Evolutionary conservation across 2,888 invertebrate genomes (phyloP).

Genomic region (Drosophila silvestris): DNA sequence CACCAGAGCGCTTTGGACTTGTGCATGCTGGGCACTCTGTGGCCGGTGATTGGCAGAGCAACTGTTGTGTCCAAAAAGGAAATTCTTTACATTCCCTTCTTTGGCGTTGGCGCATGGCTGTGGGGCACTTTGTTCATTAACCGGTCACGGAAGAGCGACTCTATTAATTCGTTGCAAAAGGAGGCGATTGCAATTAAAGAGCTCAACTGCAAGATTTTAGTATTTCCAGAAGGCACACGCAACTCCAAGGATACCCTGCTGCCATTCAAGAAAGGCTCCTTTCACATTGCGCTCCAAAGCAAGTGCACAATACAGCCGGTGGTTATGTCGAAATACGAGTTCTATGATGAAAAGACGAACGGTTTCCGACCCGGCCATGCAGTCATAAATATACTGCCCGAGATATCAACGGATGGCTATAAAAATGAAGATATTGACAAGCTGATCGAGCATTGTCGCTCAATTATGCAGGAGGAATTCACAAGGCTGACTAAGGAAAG

Average conservation of each 20-base stretch:
- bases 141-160: conserved; percentile 89
- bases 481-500: conserved; percentile 86
- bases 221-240: conserved; percentile 98
- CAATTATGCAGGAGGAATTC: conserved; percentile 89
- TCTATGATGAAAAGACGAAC: conserved; percentile 88
- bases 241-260: conserved; percentile 91
- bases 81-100: conserved; percentile 92
- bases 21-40: conserved; percentile 85
- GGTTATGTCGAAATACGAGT: conserved; percentile 93
- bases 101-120: conserved; percentile 93
- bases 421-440: conserved; percentile 88
- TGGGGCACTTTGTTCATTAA: conserved; percentile 96
- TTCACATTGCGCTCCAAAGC: conserved; percentile 95
- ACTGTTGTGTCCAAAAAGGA: conserved; percentile 94
- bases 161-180: conserved; percentile 90
- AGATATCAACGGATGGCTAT: conserved; percentile 89
- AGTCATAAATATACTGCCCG: conserved; percentile 90
- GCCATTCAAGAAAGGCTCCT: conserved; percentile 98
- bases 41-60: conserved; percentile 92
- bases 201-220: conserved; percentile 90
- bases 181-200: conserved; percentile 89
- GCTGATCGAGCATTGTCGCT: conserved; percentile 89
- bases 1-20: conserved; percentile 96
- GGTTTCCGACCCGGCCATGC: conserved; percentile 90
- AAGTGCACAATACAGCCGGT: conserved; percentile 95